Evolutionary conservation across 2,888 invertebrate genomes (phyloP).

Genomic region (Leucozona laternaria): DNA sequence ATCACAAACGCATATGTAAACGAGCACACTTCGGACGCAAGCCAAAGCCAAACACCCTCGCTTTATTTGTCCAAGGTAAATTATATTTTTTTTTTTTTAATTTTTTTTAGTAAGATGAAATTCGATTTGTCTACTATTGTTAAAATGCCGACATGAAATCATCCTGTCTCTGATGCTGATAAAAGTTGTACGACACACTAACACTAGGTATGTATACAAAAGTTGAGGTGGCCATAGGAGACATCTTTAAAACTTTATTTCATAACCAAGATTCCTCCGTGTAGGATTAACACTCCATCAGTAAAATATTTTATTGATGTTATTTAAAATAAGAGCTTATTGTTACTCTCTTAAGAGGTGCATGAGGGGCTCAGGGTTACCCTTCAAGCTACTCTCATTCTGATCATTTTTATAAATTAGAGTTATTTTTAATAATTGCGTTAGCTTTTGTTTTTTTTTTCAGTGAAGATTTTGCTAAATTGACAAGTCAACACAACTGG

Average conservation of each 20-base stretch:
- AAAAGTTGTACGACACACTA: conserved; percentile 38
- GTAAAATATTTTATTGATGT: background rate
- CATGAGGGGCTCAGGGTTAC: background rate
- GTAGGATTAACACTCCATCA: conserved; percentile 12
- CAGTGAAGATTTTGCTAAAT: too few species aligned
- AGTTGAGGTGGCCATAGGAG: conserved; percentile 7
- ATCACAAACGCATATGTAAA: conserved; percentile 50
- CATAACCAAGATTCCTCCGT: background rate
- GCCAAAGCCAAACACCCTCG: conserved; percentile 45
- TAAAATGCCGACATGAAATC: conserved; percentile 62
- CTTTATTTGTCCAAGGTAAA: conserved; percentile 47
- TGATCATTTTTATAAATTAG: too few species aligned
- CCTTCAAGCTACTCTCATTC: too few species aligned
- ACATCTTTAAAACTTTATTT: background rate
- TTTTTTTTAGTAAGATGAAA: conserved; percentile 57
- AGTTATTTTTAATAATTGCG: too few species aligned
- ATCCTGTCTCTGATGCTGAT: conserved; percentile 52
- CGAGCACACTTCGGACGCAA: conserved; percentile 62
- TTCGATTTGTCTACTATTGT: conserved; percentile 68
- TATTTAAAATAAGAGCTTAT: background rate
- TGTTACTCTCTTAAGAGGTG: background rate
- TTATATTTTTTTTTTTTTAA: conserved; percentile 39
- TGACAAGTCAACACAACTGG: too few species aligned
- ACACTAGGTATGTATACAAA: background rate
- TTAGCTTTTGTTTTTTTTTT: too few species aligned